phyloP scores from a whole-genome alignment of 2,888 invertebrate species.

The Mermis nigrescens region DNA sequence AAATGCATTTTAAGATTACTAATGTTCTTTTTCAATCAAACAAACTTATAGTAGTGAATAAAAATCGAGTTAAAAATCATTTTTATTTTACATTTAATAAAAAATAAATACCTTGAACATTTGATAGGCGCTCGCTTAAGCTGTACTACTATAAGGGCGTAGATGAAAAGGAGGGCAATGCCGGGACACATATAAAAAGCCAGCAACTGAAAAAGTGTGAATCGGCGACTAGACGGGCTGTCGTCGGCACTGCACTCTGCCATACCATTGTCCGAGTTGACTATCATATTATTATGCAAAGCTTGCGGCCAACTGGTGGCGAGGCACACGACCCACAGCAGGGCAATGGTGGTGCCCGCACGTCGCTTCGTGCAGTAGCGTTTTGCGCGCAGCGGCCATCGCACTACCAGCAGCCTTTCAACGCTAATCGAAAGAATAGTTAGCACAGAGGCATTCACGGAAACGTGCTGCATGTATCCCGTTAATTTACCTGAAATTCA shows the following conservation, averaged over 20 bases:
- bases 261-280: background rate
- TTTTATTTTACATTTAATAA: no score
- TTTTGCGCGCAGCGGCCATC: background rate
- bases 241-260: background rate
- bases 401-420: background rate
- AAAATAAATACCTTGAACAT: no score
- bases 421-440: background rate
- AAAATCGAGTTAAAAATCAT: no score
- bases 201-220: background rate
- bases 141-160: background rate
- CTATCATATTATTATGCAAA: background rate
- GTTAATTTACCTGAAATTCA: slow-evolving; percentile 1
- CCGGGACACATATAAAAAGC: background rate
- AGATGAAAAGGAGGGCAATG: background rate
- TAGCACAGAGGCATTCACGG: background rate
- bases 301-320: background rate
- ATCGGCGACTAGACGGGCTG: background rate
- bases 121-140: background rate
- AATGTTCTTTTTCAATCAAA: no score
- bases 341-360: background rate
- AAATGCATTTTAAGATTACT: no score
- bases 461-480: background rate
- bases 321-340: background rate
- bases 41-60: no score
- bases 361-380: background rate